Evolutionary conservation across 2,888 invertebrate genomes (phyloP).

Genomic region (Rotaria macrura): DNA sequence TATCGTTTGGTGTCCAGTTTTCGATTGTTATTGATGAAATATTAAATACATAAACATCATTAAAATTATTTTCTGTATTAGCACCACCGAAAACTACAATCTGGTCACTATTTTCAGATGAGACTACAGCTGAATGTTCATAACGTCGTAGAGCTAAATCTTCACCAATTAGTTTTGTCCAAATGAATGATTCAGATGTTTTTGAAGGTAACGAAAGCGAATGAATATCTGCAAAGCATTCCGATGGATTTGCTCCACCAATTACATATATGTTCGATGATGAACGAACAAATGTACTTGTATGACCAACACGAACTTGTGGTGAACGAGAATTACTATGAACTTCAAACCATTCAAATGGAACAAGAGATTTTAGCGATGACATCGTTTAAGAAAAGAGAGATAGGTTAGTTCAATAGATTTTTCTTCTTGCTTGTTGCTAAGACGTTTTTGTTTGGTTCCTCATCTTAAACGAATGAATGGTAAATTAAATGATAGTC

Average conservation of each 20-base stretch:
- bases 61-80: conserved; percentile 44
- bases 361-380: background rate
- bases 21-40: conserved; percentile 40
- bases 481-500: background rate
- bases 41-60: conserved; percentile 44
- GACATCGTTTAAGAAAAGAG: background rate
- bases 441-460: background rate
- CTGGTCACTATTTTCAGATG: conserved; percentile 38
- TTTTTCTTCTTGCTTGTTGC: background rate
- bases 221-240: conserved; percentile 45
- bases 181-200: conserved; percentile 40
- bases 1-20: conserved; percentile 36
- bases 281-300: background rate
- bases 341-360: conserved; percentile 14
- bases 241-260: conserved; percentile 49
- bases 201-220: conserved; percentile 33
- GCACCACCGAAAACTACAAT: conserved; percentile 48
- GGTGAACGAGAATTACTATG: background rate
- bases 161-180: conserved; percentile 42
- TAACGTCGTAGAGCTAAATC: conserved; percentile 37
- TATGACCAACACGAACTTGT: background rate
- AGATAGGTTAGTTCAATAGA: background rate
- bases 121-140: conserved; percentile 45
- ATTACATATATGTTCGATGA: conserved; percentile 41
- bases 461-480: background rate